Conservation (phyloP, 2,888 invertebrate genomes). For the Tenthredo amoena region DNA sequence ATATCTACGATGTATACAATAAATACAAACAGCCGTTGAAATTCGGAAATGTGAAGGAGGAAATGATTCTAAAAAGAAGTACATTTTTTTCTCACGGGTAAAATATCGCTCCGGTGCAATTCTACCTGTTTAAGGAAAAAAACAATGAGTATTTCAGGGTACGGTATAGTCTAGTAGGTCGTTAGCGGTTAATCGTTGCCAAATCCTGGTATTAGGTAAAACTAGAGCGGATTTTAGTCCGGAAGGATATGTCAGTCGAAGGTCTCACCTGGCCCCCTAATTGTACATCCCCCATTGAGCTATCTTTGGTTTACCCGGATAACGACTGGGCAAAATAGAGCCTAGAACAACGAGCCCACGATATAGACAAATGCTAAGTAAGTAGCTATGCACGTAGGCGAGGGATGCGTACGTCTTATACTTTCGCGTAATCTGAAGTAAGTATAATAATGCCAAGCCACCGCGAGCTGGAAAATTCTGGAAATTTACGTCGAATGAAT, state of each 20-base stretch:
- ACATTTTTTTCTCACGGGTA: neutral
- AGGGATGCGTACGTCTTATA: neutral
- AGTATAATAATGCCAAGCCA: neutral
- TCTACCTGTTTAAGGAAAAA: neutral
- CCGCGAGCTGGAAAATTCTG: neutral
- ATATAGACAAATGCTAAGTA: slow-evolving; percentile 34
- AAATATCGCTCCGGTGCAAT: neutral
- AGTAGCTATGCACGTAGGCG: neutral
- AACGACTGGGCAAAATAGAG: neutral
- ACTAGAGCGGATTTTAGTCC: slow-evolving; percentile 50
- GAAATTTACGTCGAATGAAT: neutral
- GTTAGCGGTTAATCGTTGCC: slow-evolving; percentile 38
- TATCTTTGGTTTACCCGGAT: slow-evolving; percentile 1
- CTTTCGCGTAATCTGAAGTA: slow-evolving; percentile 20
- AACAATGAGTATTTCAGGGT: slow-evolving; percentile 6
- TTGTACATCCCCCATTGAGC: slow-evolving; percentile 3
- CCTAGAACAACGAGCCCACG: neutral
- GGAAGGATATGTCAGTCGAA: slow-evolving; percentile 38
- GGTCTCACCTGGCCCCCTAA: slow-evolving; percentile 41
- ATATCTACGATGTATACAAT: neutral
- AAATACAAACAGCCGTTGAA: neutral
- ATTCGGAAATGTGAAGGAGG: neutral
- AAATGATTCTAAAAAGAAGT: neutral
- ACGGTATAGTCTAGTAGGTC: neutral
- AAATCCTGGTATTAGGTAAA: slow-evolving; percentile 47